phyloP scores from a whole-genome alignment of 2,797 vertebrate genomes.

The Centropyge bicolor region DNA sequence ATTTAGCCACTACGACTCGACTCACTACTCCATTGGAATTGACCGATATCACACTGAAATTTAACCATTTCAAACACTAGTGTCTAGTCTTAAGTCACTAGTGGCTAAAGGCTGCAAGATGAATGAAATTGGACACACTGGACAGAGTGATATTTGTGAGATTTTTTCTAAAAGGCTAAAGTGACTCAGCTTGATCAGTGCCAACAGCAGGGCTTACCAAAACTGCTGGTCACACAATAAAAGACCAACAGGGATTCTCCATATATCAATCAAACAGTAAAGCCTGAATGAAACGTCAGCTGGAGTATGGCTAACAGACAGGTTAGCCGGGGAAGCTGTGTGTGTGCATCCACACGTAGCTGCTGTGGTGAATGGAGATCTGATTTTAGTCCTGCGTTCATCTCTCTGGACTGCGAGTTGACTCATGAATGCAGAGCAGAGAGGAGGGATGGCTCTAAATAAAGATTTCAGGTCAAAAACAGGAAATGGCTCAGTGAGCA shows the following conservation, averaged over 20 bases:
- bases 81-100: background rate
- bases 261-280: slow-evolving; percentile 9
- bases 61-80: background rate
- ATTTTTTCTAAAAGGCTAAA: slow-evolving; percentile 4
- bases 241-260: background rate
- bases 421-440: slow-evolving; percentile 83
- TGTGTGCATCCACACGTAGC: slow-evolving; percentile 7
- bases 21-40: background rate
- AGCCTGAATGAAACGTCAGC: slow-evolving; percentile 32
- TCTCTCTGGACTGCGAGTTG: slow-evolving; percentile 78
- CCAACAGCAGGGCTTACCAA: slow-evolving; percentile 6
- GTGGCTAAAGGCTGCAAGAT: background rate
- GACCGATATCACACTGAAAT: background rate
- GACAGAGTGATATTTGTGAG: background rate
- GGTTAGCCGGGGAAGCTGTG: slow-evolving; percentile 25
- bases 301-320: slow-evolving; percentile 3
- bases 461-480: slow-evolving; percentile 99
- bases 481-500: slow-evolving; percentile 99
- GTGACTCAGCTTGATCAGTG: slow-evolving; percentile 14
- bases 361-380: slow-evolving; percentile 62
- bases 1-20: background rate
- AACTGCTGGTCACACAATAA: slow-evolving; percentile 10
- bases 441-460: slow-evolving; percentile 96
- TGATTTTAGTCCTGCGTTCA: slow-evolving; percentile 69
- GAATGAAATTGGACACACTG: background rate